Evolutionary conservation across 2,113 vertebrate genomes (phyloP), one percentile per base, ranked within the genome.

Genomic region (Oncorhynchus gorbuscha): DNA sequence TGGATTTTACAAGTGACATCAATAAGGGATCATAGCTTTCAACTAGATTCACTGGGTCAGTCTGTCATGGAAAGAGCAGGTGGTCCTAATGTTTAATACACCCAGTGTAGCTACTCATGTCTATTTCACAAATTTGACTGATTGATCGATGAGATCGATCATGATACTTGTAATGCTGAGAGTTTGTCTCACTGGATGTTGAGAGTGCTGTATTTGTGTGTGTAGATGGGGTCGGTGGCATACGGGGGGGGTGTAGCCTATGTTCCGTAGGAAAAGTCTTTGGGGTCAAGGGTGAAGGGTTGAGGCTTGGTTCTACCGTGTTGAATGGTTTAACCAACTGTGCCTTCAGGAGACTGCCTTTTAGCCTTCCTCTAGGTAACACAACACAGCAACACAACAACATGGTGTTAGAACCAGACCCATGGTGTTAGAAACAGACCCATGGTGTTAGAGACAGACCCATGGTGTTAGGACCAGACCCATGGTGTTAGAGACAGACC

Each of bases 261-360:
- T 20, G n/a, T 45, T 58, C 16, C 39, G 49, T 28, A 66, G 69
- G 12, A 48, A 22, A 22, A 35, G 20, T 62, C 64, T 65, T 59
- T 70, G 1, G 28, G 28, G 28, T 28, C 28, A 14, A 65, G 70
- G 51, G 51, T 35, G 28, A 69, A 30, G 26, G 61, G 72, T 68
- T 59, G 55, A 45, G 22, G 70, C n/a, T 58, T 26, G 39, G 39
- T 12, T 49, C 69, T 70, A 22, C 20, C 7, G 35, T 30, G 65
- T 74, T 82, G 73, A 81, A 51, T 81, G 69, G 75, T 75, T 81
- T 68, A 65, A 77, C 79, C 72, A 79, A 75, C 65, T 68, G 76
- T 83, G 85, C 78, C 79, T 84, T 86, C 49, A 6, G 72, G 78
- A 79, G 81, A 77, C 72, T 77, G 72, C 72, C 82, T 73, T 59